phyloP scores from a whole-genome alignment of 1,140 invertebrate species.

The Dreissena polymorpha region DNA sequence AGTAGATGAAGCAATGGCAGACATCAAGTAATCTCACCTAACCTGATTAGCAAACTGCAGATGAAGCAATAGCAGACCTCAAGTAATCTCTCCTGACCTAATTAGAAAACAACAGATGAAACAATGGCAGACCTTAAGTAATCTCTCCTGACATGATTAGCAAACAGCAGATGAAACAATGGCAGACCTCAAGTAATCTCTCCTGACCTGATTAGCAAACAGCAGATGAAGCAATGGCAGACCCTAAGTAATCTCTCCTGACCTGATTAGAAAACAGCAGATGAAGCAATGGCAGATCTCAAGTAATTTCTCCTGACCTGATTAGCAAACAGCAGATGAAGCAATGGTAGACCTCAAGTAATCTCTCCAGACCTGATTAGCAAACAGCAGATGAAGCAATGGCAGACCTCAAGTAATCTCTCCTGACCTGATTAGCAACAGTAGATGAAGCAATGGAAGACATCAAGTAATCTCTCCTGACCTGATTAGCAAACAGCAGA shows the following conservation, averaged over 20 bases:
- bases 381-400: conserved; percentile 94
- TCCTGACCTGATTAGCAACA: conserved; percentile 92
- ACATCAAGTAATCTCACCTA: no score
- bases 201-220: conserved; percentile 90
- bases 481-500: conserved; percentile 94
- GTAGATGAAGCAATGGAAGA: conserved; percentile 89
- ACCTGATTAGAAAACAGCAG: conserved; percentile 95
- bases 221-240: conserved; percentile 91
- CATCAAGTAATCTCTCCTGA: no score
- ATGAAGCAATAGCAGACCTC: no score
- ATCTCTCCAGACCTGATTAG: conserved; percentile 86
- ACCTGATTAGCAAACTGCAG: conserved; percentile 95
- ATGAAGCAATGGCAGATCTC: no score
- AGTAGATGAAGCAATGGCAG: conserved; percentile 91
- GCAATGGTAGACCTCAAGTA: no score
- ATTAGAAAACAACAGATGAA: conserved; percentile 96
- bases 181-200: no score
- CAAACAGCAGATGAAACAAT: conserved; percentile 94
- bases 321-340: conserved; percentile 96
- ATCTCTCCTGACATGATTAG: conserved; percentile 86
- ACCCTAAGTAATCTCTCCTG: no score
- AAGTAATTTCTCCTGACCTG: conserved; percentile 77
- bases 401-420: no score
- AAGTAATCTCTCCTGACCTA: conserved; percentile 77
- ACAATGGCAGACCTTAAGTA: no score